Evolutionary conservation across 2,113 vertebrate genomes (phyloP).

Genomic region (Caranx ignobilis): DNA sequence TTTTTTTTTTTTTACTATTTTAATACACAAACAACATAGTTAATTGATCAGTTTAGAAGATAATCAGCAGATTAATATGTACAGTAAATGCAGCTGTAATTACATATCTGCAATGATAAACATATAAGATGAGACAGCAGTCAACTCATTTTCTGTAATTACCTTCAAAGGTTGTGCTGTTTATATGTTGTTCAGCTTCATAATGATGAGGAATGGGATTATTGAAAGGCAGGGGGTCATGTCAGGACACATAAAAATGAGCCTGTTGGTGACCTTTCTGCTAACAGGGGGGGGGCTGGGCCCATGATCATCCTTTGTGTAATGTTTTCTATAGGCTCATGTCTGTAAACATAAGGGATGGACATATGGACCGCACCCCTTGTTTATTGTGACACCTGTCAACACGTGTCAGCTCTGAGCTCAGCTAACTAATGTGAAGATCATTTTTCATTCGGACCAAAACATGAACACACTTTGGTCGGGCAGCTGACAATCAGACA

Average conservation of each 20-base stretch:
- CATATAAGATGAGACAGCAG: too few relatives aligned
- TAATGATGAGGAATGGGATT: not conserved
- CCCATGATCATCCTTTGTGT: not conserved
- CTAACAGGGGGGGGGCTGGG: too few relatives aligned
- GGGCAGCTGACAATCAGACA: not conserved
- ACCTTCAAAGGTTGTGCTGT: not conserved
- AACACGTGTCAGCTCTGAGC: constrained; percentile 1
- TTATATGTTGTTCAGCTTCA: not conserved
- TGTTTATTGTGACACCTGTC: constrained; percentile 20
- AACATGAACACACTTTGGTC: constrained; percentile 1
- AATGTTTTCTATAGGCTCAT: constrained; percentile 8
- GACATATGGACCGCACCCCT: not conserved
- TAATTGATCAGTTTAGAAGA: too few relatives aligned
- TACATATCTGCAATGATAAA: too few relatives aligned
- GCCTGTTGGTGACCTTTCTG: constrained; percentile 9
- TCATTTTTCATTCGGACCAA: not conserved
- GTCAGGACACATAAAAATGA: not conserved
- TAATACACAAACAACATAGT: too few relatives aligned
- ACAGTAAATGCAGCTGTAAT: too few relatives aligned
- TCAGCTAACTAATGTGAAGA: not conserved
- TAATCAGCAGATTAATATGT: too few relatives aligned
- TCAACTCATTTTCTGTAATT: too few relatives aligned
- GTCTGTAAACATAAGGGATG: constrained; percentile 17
- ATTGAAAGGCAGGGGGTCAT: not conserved
- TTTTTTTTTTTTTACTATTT: too few relatives aligned